Conservation (phyloP, 2,888 invertebrate species). For the Julus scandinavius region DNA sequence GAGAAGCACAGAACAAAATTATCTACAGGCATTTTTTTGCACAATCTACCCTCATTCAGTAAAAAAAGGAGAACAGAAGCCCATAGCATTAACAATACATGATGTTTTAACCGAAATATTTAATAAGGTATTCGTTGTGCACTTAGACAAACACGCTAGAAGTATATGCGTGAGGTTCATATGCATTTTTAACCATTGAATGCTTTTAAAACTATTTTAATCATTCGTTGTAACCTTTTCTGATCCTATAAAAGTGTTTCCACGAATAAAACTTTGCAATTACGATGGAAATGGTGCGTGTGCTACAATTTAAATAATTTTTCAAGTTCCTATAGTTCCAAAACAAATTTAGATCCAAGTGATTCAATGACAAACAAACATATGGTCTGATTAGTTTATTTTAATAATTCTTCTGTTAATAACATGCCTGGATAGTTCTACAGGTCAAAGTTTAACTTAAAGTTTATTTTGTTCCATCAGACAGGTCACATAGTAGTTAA, state of each 20-base stretch:
- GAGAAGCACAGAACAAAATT: not conserved
- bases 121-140: conserved; percentile 20
- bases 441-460: too few species aligned
- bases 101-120: conserved; percentile 22
- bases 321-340: too few species aligned
- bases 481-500: too few species aligned
- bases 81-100: not conserved
- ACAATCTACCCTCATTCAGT: not conserved
- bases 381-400: too few species aligned
- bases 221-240: not conserved
- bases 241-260: not conserved
- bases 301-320: not conserved
- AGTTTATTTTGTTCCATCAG: too few species aligned
- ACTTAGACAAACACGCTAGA: not conserved
- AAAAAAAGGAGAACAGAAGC: not conserved
- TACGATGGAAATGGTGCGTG: too few species aligned
- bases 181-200: not conserved
- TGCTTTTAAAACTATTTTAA: not conserved
- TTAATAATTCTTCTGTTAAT: too few species aligned
- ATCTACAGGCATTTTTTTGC: not conserved
- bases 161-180: not conserved
- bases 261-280: too few species aligned
- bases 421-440: too few species aligned
- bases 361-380: too few species aligned
- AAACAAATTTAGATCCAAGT: too few species aligned